Conservation (phyloP, 2,797 vertebrate species). For the Megalops cyprinoides region DNA sequence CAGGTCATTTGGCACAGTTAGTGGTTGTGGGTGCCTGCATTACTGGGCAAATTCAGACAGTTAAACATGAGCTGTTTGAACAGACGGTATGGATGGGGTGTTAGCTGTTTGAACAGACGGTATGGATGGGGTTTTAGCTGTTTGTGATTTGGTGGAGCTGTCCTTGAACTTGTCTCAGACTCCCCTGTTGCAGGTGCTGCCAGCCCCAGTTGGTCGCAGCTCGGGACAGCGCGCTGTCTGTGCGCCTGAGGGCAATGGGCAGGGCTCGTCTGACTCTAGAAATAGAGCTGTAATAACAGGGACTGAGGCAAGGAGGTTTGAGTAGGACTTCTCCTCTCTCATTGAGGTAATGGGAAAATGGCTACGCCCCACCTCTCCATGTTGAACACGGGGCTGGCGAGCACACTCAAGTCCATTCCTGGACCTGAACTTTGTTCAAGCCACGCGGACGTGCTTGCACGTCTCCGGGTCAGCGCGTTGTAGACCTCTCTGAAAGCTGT, state of each 20-base stretch:
- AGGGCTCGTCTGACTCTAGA: not conserved
- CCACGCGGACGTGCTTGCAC: not conserved
- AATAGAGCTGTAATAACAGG: constrained; percentile 33
- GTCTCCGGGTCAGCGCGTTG: not conserved
- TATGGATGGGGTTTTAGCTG: not conserved
- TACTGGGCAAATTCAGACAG: not conserved
- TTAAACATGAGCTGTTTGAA: constrained; percentile 4
- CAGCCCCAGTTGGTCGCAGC: not conserved
- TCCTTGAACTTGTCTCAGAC: not conserved
- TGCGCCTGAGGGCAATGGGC: not conserved
- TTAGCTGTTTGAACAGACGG: not conserved
- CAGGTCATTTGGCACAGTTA: not conserved
- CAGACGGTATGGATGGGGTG: not conserved
- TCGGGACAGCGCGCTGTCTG: not conserved
- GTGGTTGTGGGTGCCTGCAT: not conserved
- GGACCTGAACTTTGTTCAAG: not conserved
- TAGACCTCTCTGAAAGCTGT: not conserved
- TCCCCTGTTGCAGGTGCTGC: not conserved
- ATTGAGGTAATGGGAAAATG: not conserved
- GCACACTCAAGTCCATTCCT: no score
- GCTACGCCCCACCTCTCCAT: not conserved
- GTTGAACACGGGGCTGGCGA: no score
- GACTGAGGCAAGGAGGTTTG: not conserved
- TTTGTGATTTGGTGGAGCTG: not conserved
- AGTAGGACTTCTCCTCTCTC: not conserved